phyloP scores from a whole-genome alignment of 2,888 invertebrate species.

The Digitonthophagus gazella region DNA sequence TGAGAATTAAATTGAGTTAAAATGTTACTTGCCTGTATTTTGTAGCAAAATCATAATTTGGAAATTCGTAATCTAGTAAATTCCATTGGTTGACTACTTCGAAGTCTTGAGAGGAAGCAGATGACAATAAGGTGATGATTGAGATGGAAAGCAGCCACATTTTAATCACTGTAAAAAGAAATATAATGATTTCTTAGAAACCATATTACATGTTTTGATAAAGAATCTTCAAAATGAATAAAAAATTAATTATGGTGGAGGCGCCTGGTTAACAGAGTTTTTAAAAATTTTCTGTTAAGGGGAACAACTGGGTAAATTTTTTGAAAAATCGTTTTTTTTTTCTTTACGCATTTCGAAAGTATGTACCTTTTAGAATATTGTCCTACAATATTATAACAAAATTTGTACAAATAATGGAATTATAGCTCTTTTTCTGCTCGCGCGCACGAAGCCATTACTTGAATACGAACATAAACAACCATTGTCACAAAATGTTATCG shows the following conservation, averaged over 20 bases:
- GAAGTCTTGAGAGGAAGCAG: constrained; percentile 45
- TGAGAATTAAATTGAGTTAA: not conserved
- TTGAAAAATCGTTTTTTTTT: too few relatives aligned
- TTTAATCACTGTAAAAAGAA: not conserved
- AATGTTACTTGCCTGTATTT: constrained; percentile 43
- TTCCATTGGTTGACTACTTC: constrained; percentile 72
- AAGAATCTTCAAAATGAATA: not conserved
- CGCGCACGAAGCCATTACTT: too few relatives aligned
- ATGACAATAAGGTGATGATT: not conserved
- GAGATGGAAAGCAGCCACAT: constrained; percentile 18
- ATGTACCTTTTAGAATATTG: too few relatives aligned
- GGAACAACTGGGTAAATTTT: too few relatives aligned
- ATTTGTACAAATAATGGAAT: too few relatives aligned
- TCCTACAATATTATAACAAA: too few relatives aligned
- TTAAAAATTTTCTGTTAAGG: too few relatives aligned
- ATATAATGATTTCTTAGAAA: not conserved
- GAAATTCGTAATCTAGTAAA: constrained; percentile 65
- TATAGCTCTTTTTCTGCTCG: too few relatives aligned
- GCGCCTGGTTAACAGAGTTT: too few relatives aligned
- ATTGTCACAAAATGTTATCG: too few relatives aligned
- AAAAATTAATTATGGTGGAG: not conserved
- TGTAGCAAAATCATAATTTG: constrained; percentile 50
- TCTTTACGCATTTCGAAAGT: too few relatives aligned
- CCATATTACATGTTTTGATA: not conserved
- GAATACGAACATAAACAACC: too few relatives aligned